These are phyloP conservation scores for Hippocampus kuda DNA, from an alignment of 2,797 vertebrate genomes.

Conservation along the genomic window DNA sequence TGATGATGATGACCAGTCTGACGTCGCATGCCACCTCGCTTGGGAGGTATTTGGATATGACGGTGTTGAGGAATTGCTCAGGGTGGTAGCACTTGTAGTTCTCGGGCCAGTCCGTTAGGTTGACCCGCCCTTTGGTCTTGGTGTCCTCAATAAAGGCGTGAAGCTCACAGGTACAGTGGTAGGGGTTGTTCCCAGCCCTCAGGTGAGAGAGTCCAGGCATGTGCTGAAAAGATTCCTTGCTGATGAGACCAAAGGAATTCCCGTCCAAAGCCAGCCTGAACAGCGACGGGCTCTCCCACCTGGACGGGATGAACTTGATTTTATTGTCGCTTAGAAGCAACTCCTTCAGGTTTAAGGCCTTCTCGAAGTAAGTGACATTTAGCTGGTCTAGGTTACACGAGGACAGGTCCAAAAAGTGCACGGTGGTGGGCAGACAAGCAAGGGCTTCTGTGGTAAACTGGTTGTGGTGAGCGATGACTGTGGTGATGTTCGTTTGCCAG, in stretches of 20 bases:
- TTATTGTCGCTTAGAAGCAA: slow-evolving; percentile 75
- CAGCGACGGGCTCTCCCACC: slow-evolving; percentile 66
- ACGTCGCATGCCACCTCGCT: slow-evolving; percentile 65
- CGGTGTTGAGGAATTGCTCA: slow-evolving; percentile 59
- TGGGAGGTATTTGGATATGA: slow-evolving; percentile 63
- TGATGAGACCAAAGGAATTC: slow-evolving; percentile 79
- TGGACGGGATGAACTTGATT: slow-evolving; percentile 77
- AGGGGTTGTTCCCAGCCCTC: slow-evolving; percentile 77
- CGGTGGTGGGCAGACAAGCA: slow-evolving; percentile 68
- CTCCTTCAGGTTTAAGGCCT: slow-evolving; percentile 51
- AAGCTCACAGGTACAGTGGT: slow-evolving; percentile 79
- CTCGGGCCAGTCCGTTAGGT: slow-evolving; percentile 72
- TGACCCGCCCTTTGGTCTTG: slow-evolving; percentile 35
- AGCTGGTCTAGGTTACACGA: slow-evolving; percentile 70
- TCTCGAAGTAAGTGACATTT: slow-evolving; percentile 66
- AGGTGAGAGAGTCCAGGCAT: slow-evolving; percentile 63
- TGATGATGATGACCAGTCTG: slow-evolving; percentile 65
- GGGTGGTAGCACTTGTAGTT: slow-evolving; percentile 79
- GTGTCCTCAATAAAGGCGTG: slow-evolving; percentile 69
- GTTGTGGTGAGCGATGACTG: slow-evolving; percentile 67
- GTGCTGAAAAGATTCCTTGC: slow-evolving; percentile 62
- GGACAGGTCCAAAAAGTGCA: slow-evolving; percentile 71
- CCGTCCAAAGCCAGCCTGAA: slow-evolving; percentile 65
- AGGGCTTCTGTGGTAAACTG: slow-evolving; percentile 47
- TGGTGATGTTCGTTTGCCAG: slow-evolving; percentile 66